Evolutionary conservation across 2,888 invertebrate genomes (phyloP).

Genomic region (Ornithoptera alexandrae): DNA sequence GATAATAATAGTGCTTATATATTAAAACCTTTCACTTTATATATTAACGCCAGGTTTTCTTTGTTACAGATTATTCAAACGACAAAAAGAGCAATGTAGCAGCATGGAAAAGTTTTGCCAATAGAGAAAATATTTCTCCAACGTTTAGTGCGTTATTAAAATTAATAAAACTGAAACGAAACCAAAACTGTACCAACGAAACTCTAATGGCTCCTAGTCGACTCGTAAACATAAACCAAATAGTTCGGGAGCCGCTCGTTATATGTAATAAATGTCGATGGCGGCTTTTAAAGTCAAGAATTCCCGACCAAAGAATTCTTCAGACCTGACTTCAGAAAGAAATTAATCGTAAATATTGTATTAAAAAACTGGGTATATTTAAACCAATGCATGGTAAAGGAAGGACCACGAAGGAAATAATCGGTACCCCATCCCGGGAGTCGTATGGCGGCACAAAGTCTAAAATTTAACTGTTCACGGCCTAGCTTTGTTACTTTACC

Average conservation of each 20-base stretch:
- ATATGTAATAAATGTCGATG: constrained; percentile 61
- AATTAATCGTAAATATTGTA: constrained; percentile 31
- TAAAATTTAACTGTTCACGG: constrained; percentile 69
- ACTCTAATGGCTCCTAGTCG: constrained; percentile 57
- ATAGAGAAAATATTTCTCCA: not conserved
- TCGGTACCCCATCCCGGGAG: constrained; percentile 68
- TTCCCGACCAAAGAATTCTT: constrained; percentile 64
- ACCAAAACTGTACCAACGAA: constrained; percentile 6
- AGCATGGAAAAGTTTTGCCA: not conserved
- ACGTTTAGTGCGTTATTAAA: not conserved
- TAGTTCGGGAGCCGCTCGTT: constrained; percentile 71
- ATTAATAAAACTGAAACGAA: not conserved
- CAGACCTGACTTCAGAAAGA: constrained; percentile 63
- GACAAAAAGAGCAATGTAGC: not conserved
- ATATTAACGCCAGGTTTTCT: not conserved
- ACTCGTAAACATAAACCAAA: constrained; percentile 61
- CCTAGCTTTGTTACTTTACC: constrained; percentile 79
- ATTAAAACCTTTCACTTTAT: not conserved
- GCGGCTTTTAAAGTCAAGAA: constrained; percentile 59
- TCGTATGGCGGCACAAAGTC: constrained; percentile 78
- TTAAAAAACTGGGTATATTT: constrained; percentile 41
- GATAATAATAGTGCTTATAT: not conserved
- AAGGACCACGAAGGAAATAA: constrained; percentile 57
- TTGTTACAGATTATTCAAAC: constrained; percentile 12
- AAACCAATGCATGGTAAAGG: constrained; percentile 75